Evolutionary conservation across 2,888 invertebrate species (phyloP).

Genomic region (Vannuccia rotundouncinata): DNA sequence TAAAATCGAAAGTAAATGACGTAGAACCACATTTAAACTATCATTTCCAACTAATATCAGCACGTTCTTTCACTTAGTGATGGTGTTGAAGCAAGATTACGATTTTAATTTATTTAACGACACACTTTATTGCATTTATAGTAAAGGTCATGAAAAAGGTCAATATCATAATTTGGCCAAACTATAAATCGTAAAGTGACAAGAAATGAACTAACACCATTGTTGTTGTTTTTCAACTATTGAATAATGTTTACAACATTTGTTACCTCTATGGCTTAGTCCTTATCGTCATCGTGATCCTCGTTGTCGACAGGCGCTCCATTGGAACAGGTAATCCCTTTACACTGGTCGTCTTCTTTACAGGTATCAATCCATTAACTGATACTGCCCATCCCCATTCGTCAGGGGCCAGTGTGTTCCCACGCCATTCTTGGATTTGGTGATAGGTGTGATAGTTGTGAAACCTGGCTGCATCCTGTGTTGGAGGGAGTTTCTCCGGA

Average conservation of each 20-base stretch:
- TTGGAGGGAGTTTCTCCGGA: conserved; percentile 26
- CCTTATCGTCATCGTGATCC: conserved; percentile 26
- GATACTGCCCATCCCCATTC: conserved; percentile 26
- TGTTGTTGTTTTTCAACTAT: conserved; percentile 26
- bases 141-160: conserved; percentile 23
- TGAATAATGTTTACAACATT: conserved; percentile 26
- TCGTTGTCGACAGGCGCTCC: conserved; percentile 26
- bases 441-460: conserved; percentile 20
- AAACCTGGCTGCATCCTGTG: conserved; percentile 26
- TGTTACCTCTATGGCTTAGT: conserved; percentile 24
- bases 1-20: conserved; percentile 26
- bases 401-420: conserved; percentile 26
- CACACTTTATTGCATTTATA: conserved; percentile 26
- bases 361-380: conserved; percentile 24
- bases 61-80: conserved; percentile 26
- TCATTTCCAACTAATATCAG: conserved; percentile 26
- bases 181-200: conserved; percentile 23
- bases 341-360: conserved; percentile 21
- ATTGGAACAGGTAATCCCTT: conserved; percentile 24
- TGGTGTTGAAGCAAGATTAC: conserved; percentile 26
- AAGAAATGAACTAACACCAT: conserved; percentile 26
- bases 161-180: conserved; percentile 26
- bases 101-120: conserved; percentile 23
- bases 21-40: conserved; percentile 26
- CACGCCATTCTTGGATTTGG: conserved; percentile 21